Base-by-base conservation (phyloP, 2,888 invertebrate species). In the Drosophila seclusa region DNA sequence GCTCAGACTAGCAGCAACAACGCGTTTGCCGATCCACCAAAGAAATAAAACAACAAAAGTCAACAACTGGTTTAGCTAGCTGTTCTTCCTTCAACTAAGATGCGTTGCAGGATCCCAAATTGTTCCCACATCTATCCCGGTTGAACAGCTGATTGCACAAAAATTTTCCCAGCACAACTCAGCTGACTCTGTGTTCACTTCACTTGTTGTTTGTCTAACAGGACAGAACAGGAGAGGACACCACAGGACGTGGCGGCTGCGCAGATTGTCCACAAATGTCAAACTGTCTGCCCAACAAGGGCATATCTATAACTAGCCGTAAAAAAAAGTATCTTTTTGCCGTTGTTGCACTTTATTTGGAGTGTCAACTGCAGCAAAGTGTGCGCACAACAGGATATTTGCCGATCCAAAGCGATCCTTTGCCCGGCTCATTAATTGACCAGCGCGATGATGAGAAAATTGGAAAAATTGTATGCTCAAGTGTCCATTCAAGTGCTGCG, bases 301-400 rank as follows among this genome's bases (percentile, higher is more conserved):
- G 84, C 32, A 89, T 85, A 85, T 85, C 84, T 89, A 66, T 85
- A 87, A 87, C 87, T 87, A 81, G 86, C 83, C 90, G 88, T 87
- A 85, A 87, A 54, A 36, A 57, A 79, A 34, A 65, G 78, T 80
- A 80, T 83, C 81, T 78, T 78, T 77, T 76, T 78, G 77, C 81
- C 67, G 82, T 76, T 84, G 67, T 84, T 82, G 84, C 89, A 89
- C 89, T 86, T 87, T 86, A 84, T 73, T 89, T 89, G 74, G 82
- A 87, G 89, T 88, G 90, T 88, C 86, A 90, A 90, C 90, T 81
- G 71, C 65, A 76, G 83, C 72, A 68, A 80, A 79, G 73, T 71
- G 75, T 82, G 82, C 29, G 53, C 89, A 78, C 83, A 79, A 87
- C 89, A 86, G 86, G 89, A 86, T 83, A 82, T 83, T 88, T 83